These are phyloP conservation scores for Macrophya alboannulata DNA, from an alignment of 2,888 invertebrate species.

Conservation along the genomic window DNA sequence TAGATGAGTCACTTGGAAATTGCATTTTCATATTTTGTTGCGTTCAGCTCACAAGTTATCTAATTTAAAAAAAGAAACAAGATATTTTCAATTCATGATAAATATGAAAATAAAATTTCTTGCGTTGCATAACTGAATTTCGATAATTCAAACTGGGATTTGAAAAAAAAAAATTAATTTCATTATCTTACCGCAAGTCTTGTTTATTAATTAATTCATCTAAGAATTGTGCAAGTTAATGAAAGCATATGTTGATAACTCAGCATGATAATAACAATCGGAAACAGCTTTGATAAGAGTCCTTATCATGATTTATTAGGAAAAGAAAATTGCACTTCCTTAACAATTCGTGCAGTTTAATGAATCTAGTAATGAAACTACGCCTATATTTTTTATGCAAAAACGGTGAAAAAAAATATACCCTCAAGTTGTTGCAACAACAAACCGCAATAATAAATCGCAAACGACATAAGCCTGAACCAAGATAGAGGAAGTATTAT, in stretches of 20 bases:
- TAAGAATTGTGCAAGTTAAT: slow-evolving; percentile 18
- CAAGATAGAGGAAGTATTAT: slow-evolving; percentile 53
- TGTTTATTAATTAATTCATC: slow-evolving; percentile 48
- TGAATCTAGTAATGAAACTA: neutral
- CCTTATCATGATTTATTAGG: slow-evolving; percentile 37
- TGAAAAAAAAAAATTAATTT: neutral
- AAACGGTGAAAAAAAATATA: neutral
- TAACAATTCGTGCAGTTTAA: neutral
- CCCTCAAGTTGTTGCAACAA: neutral
- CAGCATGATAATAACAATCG: slow-evolving; percentile 13
- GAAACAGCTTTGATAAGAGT: slow-evolving; percentile 11
- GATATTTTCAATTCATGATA: neutral
- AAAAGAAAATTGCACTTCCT: slow-evolving; percentile 22
- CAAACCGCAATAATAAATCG: neutral
- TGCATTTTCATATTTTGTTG: neutral
- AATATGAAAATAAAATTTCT: neutral
- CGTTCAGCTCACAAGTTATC: neutral
- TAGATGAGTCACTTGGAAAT: neutral
- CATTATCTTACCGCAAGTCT: slow-evolving; percentile 16
- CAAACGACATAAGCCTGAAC: slow-evolving; percentile 21
- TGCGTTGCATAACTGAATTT: neutral
- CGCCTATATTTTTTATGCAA: neutral
- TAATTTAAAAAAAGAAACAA: slow-evolving; percentile 7
- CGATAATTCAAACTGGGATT: neutral
- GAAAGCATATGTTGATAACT: slow-evolving; percentile 29